Percentiles rank a stretch among this genome's conserved stretches.
Conservation (phyloP, 2,888 invertebrate genomes). For the Brassicogethes aeneus region DNA sequence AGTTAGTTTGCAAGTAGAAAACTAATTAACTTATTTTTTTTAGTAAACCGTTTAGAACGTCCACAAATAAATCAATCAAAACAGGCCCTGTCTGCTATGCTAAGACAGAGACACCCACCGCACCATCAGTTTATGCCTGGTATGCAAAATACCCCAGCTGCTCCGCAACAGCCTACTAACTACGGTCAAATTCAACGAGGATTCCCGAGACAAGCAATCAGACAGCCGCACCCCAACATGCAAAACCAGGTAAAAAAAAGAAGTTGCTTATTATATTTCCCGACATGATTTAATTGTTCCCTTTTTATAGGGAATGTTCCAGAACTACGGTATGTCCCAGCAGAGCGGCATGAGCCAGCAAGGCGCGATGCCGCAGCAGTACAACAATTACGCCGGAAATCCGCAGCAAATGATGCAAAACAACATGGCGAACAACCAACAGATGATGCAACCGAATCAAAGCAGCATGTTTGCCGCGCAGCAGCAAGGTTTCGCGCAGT, state of each 20-base stretch:
- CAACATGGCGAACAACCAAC: conserved; percentile 30
- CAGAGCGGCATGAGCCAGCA: conserved; percentile 57
- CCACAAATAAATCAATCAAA: conserved; percentile 63
- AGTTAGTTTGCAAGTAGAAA: too few species aligned
- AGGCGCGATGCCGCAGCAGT: conserved; percentile 20
- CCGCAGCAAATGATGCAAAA: conserved; percentile 29
- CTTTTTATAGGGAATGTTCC: conserved; percentile 45
- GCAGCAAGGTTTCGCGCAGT: conserved; percentile 48
- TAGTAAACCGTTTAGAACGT: conserved; percentile 31
- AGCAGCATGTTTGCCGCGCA: conserved; percentile 38
- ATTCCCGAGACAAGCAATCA: conserved; percentile 43
- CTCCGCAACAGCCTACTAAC: conserved; percentile 35
- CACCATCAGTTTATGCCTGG: conserved; percentile 41
- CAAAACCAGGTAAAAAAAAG: conserved; percentile 34
- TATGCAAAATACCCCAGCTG: conserved; percentile 26
- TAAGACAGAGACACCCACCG: conserved; percentile 65
- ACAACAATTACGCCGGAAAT: conserved; percentile 33
- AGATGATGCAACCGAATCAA: conserved; percentile 26
- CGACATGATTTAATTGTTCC: conserved; percentile 1
- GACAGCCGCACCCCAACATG: conserved; percentile 39
- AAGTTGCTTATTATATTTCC: background rate
- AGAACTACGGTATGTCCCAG: conserved; percentile 51
- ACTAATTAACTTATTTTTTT: too few species aligned
- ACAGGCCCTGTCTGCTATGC: conserved; percentile 78
- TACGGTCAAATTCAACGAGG: conserved; percentile 43